A percentile compares a stretch with the other conserved stretches of the same genome.
These are phyloP conservation scores for Eutrigla gurnardus DNA, from an alignment of 2,797 vertebrate species.

Conservation along the genomic window DNA sequence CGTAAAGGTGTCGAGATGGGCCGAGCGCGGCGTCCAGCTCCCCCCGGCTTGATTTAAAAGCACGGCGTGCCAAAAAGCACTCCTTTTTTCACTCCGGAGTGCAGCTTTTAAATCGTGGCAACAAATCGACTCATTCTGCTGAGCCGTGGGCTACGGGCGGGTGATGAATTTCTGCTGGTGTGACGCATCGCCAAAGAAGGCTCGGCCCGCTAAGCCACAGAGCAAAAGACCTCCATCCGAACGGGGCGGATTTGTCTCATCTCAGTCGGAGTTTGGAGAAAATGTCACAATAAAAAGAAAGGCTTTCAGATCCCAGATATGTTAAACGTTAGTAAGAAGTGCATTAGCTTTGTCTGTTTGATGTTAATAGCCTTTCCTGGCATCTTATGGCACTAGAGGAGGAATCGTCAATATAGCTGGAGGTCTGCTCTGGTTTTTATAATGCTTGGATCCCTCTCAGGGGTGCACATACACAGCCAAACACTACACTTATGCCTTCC, in stretches of 20 bases:
- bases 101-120: slow-evolving; percentile 59
- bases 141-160: slow-evolving; percentile 50
- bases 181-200: slow-evolving; percentile 47
- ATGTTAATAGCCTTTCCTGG: slow-evolving; percentile 10
- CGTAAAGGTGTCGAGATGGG: slow-evolving; percentile 67
- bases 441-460: slow-evolving; percentile 38
- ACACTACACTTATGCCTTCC: slow-evolving; percentile 67
- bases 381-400: slow-evolving; percentile 25
- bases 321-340: slow-evolving; percentile 33
- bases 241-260: slow-evolving; percentile 32
- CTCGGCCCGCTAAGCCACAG: slow-evolving; percentile 44
- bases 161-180: slow-evolving; percentile 63
- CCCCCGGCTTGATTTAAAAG: slow-evolving; percentile 82
- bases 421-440: slow-evolving; percentile 55
- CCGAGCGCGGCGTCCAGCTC: slow-evolving; percentile 54
- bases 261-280: background rate
- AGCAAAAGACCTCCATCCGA: slow-evolving; percentile 53
- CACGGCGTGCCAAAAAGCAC: slow-evolving; percentile 73
- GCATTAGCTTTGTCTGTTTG: slow-evolving; percentile 25
- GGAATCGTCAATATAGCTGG: slow-evolving; percentile 2
- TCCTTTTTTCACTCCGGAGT: slow-evolving; percentile 52
- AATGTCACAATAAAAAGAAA: slow-evolving; percentile 26
- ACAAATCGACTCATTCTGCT: slow-evolving; percentile 65
- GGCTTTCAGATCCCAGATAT: slow-evolving; percentile 34
- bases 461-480: slow-evolving; percentile 47